These are phyloP conservation scores for Coecobrya sp. DNA, from an alignment of 2,888 invertebrate genomes.

Conservation along the genomic window DNA sequence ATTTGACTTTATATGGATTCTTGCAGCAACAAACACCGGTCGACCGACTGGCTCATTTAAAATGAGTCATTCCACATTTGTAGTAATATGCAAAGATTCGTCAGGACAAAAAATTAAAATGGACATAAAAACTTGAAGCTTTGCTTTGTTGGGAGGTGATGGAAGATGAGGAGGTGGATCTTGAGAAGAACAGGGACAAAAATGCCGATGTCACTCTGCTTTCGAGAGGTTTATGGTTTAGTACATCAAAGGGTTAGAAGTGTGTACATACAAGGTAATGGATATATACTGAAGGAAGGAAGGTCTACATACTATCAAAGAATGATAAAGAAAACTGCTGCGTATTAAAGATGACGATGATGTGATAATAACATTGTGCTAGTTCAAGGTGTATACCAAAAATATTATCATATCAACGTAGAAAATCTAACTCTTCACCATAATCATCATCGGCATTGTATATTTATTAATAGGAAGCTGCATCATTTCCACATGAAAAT, in stretches of 20 bases:
- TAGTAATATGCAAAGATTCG: not conserved
- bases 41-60: constrained; percentile 49
- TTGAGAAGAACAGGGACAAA: constrained; percentile 23
- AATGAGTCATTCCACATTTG: constrained; percentile 35
- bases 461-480: constrained; percentile 30
- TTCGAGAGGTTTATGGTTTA: constrained; percentile 12
- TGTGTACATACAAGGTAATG: not conserved
- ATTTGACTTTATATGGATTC: constrained; percentile 61
- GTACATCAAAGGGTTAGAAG: constrained; percentile 13
- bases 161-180: not conserved
- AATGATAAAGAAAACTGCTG: constrained; percentile 6
- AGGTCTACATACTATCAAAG: not conserved
- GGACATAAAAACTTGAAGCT: not conserved
- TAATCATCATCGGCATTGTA: not conserved
- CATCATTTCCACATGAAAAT: not conserved
- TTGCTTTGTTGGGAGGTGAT: not conserved
- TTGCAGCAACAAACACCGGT: not conserved
- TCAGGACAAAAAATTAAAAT: not conserved
- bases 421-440: constrained; percentile 10
- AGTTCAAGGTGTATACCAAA: not conserved
- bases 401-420: not conserved
- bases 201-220: constrained; percentile 71
- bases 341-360: not conserved
- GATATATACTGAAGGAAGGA: not conserved
- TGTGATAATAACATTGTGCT: too few relatives aligned